Conservation (phyloP, 2,888 invertebrate genomes). For the Clostera curtula region DNA sequence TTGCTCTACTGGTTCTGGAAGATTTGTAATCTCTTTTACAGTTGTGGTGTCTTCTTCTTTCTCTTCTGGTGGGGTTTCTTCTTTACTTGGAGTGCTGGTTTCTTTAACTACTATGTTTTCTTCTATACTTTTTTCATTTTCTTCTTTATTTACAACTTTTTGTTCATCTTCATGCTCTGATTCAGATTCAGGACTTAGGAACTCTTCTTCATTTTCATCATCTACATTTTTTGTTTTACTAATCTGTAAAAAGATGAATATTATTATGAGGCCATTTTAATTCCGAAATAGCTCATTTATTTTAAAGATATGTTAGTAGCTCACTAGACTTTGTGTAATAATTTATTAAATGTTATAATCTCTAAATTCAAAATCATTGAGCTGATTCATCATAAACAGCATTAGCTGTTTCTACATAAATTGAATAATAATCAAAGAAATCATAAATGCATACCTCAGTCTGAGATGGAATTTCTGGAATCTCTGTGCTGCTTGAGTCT, state of each 20-base stretch:
- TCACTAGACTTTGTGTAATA: no score
- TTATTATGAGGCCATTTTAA: not conserved
- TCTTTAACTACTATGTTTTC: conserved; percentile 4
- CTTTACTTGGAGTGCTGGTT: conserved; percentile 4
- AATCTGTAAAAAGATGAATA: conserved; percentile 24
- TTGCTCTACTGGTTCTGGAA: no score
- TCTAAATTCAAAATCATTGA: no score
- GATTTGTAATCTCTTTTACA: no score
- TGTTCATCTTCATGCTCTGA: conserved; percentile 52
- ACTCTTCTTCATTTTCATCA: conserved; percentile 68
- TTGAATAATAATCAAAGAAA: not conserved
- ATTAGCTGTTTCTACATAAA: no score
- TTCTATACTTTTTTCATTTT: conserved; percentile 7
- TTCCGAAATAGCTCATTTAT: no score
- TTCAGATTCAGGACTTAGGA: conserved; percentile 65
- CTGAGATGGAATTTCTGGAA: conserved; percentile 37
- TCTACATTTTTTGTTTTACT: conserved; percentile 49
- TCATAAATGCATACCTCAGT: conserved; percentile 3
- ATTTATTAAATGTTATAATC: no score
- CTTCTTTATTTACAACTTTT: conserved; percentile 15
- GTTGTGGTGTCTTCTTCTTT: conserved; percentile 9
- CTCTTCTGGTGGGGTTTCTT: conserved; percentile 3
- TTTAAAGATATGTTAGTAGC: no score
- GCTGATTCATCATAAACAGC: no score
- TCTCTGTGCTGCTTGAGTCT: conserved; percentile 58